Evolutionary conservation across 2,113 vertebrate species (phyloP), one percentile per base, ranked within the genome.

Genomic region (Riparia riparia): DNA sequence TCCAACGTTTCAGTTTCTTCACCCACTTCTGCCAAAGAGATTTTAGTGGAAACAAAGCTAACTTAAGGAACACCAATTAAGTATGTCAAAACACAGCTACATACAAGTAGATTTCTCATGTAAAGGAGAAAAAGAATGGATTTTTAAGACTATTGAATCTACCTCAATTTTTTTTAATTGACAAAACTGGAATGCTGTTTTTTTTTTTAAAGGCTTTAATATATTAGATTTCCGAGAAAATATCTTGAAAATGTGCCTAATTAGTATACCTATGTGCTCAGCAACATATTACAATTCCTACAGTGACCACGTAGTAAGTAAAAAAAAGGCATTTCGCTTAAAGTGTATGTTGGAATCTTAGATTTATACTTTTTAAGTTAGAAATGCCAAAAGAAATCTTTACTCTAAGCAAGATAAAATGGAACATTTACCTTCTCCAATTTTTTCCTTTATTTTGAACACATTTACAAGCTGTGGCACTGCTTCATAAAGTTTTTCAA

Each of bases 371-470:
- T 57, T 82, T 73, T 32, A 82, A 82, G 39, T 82, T 58, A 85
- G 56, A 87, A 68, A 69, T 29, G 28, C 10, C 44, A 68, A n/a
- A 87, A 80, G 9, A 68, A 70, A 85, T 15, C 31, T 29, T 20
- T 86, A 26, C 64, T 32, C 44, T 57, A 60, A 41, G 47, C 42
- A 81, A 83, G 49, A 41, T 37, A 82, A 88, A 90, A 86, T 64
- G 60, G 95, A 95, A 53, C 60, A 81, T 73, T 97, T 96, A 99
- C 99, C 99, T 99, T 99, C 99, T 97, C 99, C 99, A 44, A 99
- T 99, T 98, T 99, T 99, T 72, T 99, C 98, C 65, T 98, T 98
- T 64, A 99, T 98, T 95, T 97, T 98, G 96, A 99, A 99, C 50
- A 99, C 93, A 95, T 97, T 98, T 37, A 97, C 95, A 80, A 99